Base-by-base conservation (phyloP, 1,140 invertebrate genomes). In the Helicoverpa zea region DNA sequence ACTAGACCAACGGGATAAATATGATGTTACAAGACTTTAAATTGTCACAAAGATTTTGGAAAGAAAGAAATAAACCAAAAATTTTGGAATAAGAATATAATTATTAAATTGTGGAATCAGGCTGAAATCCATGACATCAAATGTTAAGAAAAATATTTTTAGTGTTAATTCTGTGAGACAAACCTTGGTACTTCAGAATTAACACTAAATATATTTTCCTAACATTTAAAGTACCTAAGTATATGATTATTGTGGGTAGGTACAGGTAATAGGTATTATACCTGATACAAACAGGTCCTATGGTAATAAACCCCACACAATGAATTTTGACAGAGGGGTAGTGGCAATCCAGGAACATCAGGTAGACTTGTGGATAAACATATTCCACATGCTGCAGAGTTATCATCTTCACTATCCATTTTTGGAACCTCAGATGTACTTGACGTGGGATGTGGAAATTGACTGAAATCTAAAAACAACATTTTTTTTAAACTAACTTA, bases 261-360 rank as follows among this genome's bases (percentile, higher is more conserved):
- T 56, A 35, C 13, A 7, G 35, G 9, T 5, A 43, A 43, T 43
- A 43, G 9, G 5, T 9, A 43, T 7, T 43, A 43, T 77, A 85
- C 86, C 85, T 87, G 75, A 86, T 81, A 86, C 72, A 93, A 86
- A 81, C 92, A 93, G 56, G 61, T 86, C 77, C 86, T 91, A 79
- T 93, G 92, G 68, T 84, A 93, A 79, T 89, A 87, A 13, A 88
- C 85, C 18, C 89, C 90, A 89, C 92, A 93, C 2, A 79, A 78
- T 13, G 70, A 12, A 86, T 92, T 93, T 61, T 87, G 85, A 54
- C 92, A 93, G 12, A 92, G 61, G 47, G 91, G 90, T 51, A 88
- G 87, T 58, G 92, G 91, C 16, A 92, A 30, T 47, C 86, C 85
- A 10, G 81, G 80, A 13, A 61, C 54, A 54, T 87, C 88, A 52